Conservation (phyloP, 2,113 vertebrate genomes). For the Poecilia latipinna region DNA sequence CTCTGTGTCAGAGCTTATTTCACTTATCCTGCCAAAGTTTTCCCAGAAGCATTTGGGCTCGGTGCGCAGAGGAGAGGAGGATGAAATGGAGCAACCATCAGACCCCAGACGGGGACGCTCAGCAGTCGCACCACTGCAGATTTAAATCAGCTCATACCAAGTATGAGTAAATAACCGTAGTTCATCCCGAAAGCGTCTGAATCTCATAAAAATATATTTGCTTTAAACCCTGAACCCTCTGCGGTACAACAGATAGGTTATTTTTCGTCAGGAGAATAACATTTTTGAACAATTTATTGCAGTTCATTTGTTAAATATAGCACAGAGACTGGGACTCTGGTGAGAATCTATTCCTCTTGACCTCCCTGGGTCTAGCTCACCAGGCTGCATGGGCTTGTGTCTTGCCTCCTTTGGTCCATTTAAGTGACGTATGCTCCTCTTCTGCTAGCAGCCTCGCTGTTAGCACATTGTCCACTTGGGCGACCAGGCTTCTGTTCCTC, state of each 20-base stretch:
- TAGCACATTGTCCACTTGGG: neutral
- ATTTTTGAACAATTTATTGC: neutral
- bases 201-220: conserved; percentile 24
- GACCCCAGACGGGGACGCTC: conserved; percentile 35
- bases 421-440: too few species aligned
- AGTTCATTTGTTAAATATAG: neutral
- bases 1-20: conserved; percentile 54
- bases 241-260: neutral
- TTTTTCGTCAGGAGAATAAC: neutral
- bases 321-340: neutral
- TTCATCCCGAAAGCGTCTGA: conserved; percentile 1
- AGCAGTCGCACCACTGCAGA: conserved; percentile 31
- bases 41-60: conserved; percentile 45
- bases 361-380: neutral
- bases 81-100: conserved; percentile 48
- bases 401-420: neutral
- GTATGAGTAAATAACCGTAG: conserved; percentile 4
- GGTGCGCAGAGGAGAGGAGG: conserved; percentile 19
- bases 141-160: conserved; percentile 20
- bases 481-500: neutral
- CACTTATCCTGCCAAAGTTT: conserved; percentile 52
- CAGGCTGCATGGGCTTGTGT: too few species aligned
- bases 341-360: neutral
- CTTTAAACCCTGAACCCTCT: neutral
- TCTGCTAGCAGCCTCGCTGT: neutral